Percentiles rank a stretch among this genome's conserved stretches.
Evolutionary conservation across 2,888 invertebrate species (phyloP).

Genomic region (Lottia scabra): DNA sequence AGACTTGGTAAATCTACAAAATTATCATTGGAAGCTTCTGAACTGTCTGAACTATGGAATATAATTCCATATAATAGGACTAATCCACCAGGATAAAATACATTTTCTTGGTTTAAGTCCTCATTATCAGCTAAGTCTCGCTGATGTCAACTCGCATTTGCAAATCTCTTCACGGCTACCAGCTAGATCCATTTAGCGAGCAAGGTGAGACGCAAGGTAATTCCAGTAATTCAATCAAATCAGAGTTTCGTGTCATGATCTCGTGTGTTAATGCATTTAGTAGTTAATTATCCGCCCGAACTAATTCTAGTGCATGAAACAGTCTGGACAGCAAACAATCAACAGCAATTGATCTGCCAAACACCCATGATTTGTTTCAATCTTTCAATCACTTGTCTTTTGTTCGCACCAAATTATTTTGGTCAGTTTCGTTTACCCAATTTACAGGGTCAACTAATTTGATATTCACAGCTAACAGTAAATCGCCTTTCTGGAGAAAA

Average conservation of each 20-base stretch:
- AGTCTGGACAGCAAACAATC: not conserved
- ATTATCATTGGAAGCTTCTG: too few species aligned
- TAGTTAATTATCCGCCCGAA: not conserved
- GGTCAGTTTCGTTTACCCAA: constrained; percentile 2
- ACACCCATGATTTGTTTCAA: not conserved
- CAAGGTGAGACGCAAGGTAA: too few species aligned
- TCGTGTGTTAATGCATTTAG: constrained; percentile 4
- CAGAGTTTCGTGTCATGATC: not conserved
- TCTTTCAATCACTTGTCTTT: not conserved
- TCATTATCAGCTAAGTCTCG: too few species aligned
- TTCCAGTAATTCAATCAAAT: not conserved
- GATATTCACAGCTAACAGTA: constrained; percentile 17
- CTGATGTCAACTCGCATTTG: too few species aligned
- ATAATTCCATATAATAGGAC: too few species aligned
- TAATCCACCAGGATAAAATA: too few species aligned
- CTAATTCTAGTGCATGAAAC: not conserved
- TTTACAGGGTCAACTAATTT: constrained; percentile 15
- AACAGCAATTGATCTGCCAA: not conserved
- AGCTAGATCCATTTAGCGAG: too few species aligned
- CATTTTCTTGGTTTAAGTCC: too few species aligned
- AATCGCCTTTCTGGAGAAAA: constrained; percentile 15
- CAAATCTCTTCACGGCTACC: too few species aligned
- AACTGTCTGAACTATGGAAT: too few species aligned
- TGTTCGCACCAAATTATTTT: constrained; percentile 3
- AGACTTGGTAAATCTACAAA: too few species aligned